Conservation (phyloP, 2,797 vertebrate genomes). For the Potorous gilbertii region DNA sequence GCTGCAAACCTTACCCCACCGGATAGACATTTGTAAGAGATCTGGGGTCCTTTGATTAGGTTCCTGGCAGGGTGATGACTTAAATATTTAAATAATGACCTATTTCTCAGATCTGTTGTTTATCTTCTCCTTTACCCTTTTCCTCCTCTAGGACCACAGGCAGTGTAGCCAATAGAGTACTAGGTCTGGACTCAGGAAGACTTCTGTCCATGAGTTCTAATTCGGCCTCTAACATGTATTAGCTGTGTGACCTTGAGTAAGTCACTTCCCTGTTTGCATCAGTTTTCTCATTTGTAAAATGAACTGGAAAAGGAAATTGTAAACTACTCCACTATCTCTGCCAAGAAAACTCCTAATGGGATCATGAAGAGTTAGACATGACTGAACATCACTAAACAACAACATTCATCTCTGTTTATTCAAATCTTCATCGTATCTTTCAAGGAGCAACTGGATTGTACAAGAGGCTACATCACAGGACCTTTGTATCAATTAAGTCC, state of each 20-base stretch:
- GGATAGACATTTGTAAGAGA: background rate
- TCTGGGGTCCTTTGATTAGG: slow-evolving; percentile 10
- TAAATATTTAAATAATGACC: background rate
- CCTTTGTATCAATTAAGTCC: background rate
- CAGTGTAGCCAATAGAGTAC: background rate
- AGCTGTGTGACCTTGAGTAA: background rate
- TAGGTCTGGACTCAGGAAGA: background rate
- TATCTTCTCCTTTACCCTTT: background rate
- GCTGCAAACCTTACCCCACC: slow-evolving; percentile 50
- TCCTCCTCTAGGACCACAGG: background rate
- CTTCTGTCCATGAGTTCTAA: background rate
- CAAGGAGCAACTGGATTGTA: background rate
- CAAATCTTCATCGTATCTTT: background rate
- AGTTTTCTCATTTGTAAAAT: background rate
- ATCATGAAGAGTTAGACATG: background rate
- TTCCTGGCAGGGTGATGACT: background rate
- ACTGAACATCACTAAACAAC: background rate
- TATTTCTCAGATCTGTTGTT: background rate
- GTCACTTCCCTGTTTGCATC: background rate
- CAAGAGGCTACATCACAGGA: background rate
- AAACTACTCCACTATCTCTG: background rate
- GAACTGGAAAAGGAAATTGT: background rate
- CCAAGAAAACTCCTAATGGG: background rate
- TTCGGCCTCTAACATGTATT: background rate
- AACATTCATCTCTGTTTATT: background rate